phyloP scores from a whole-genome alignment of 1,140 invertebrate species.

The Venustaconcha ellipsiformis region DNA sequence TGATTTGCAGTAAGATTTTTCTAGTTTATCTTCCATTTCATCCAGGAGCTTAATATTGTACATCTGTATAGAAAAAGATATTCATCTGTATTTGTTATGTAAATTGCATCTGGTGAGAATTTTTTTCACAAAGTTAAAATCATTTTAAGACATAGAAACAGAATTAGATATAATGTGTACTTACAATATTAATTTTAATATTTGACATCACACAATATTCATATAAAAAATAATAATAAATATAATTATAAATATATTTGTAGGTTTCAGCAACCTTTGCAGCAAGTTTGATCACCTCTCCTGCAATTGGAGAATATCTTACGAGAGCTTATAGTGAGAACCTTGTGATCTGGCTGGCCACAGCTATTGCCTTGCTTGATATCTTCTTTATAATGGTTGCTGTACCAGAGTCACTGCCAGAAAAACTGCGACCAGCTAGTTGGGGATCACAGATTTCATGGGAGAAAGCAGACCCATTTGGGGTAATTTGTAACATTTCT shows the following conservation, averaged over 20 bases:
- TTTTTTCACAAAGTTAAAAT: no score
- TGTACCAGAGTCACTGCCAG: conserved; percentile 97
- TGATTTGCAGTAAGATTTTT: no score
- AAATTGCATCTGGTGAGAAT: no score
- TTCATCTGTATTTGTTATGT: no score
- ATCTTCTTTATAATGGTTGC: conserved; percentile 98
- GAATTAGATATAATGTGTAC: no score
- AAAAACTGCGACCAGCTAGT: conserved; percentile 71
- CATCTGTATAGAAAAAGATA: no score
- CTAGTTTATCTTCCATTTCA: no score
- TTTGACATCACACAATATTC: no score
- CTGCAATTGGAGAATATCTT: conserved; percentile 94
- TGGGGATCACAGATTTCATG: conserved; percentile 71
- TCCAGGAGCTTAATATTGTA: no score
- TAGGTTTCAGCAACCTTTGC: conserved; percentile 97
- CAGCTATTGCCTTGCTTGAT: conserved; percentile 93
- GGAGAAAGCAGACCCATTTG: conserved; percentile 98
- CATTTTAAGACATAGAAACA: no score
- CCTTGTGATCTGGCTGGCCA: conserved; percentile 94
- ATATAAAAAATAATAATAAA: no score
- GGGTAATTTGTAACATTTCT: conserved; percentile 72
- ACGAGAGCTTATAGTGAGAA: conserved; percentile 91
- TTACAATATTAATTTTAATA: no score
- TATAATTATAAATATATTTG: conserved; percentile 4
- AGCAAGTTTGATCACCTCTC: conserved; percentile 96